These are phyloP conservation scores for Drosophila trichaetosa DNA, from an alignment of 2,888 invertebrate species.

Conservation along the genomic window DNA sequence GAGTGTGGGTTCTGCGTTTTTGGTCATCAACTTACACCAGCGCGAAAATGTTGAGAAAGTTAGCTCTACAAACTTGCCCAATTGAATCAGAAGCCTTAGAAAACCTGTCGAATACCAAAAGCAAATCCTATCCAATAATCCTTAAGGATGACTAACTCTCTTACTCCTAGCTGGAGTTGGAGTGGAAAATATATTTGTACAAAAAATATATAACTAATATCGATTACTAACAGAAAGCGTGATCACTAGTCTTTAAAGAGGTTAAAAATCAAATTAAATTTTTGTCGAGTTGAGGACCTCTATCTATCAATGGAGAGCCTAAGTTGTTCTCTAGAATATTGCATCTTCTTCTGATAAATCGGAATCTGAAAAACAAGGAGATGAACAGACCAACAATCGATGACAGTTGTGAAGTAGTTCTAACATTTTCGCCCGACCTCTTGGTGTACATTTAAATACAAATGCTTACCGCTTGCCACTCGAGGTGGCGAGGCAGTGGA, in stretches of 20 bases:
- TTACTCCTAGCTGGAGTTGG: not conserved
- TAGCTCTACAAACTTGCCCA: not conserved
- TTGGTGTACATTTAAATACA: constrained; percentile 51
- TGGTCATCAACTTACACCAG: constrained; percentile 48
- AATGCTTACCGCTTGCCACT: constrained; percentile 62
- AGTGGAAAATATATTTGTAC: too few species aligned
- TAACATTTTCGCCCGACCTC: constrained; percentile 40
- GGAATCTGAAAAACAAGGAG: not conserved
- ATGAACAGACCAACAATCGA: not conserved
- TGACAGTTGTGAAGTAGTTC: not conserved
- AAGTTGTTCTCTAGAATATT: not conserved
- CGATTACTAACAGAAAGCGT: not conserved
- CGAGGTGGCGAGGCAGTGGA: constrained; percentile 53
- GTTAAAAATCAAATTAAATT: not conserved
- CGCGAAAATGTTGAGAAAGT: constrained; percentile 49
- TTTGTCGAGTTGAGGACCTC: not conserved
- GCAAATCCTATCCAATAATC: not conserved
- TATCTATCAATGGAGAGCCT: not conserved
- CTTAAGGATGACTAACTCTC: not conserved
- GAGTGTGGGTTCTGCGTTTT: constrained; percentile 59
- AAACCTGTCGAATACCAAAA: not conserved
- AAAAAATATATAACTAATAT: not conserved
- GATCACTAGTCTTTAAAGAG: too few species aligned
- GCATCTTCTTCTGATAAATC: not conserved
- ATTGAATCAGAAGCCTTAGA: not conserved